Evolutionary conservation across 1,140 invertebrate species (phyloP), one percentile per base, ranked within the genome.

Genomic region (Anastatus disparis): DNA sequence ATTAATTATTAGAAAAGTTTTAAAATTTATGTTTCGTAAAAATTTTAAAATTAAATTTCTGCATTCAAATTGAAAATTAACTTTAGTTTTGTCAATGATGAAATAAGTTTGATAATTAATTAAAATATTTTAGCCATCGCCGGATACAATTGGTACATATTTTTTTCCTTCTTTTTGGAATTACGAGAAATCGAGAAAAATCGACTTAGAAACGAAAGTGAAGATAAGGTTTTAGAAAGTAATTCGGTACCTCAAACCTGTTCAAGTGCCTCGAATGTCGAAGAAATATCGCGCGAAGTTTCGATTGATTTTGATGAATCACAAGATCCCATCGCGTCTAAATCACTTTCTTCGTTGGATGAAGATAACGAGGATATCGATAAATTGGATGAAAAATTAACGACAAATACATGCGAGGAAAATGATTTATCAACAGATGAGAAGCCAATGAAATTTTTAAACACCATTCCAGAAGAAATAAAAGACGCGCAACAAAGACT

Each of bases 381-480:
- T n/a, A n/a, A n/a, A n/a, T n/a, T n/a, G n/a, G n/a, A n/a, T 2
- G 50, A 70, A 7, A 56, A 50, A 0, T 56, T 52, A 22, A 46
- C 69, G 26, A 20, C 29, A 1, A 61, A 35, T 10, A 40, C 74
- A 2, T 63, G 73, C 12, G 68, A 73, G 48, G 31, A 35, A 6
- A 3, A 38, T 0, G 9, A 24, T 15, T 40, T 81, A 13, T 67
- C 72, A 1, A 74, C 74, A 2, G 59, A 56, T 0, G 72, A 80
- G 31, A 82, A 78, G 40, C 66, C 78, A 0, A 76, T 77, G 74
- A 77, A 31, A 48, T 64, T 81, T 1, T 50, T 82, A 0, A 73
- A 73, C 0, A 7, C 78, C 12, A 74, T 74, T 0, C 27, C 73
- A 1, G 62, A 77, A 3, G 76, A 81, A 8, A 20, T 80, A 9